phyloP scores from a whole-genome alignment of 2,113 vertebrate species.

The Lipotes vexillifer region DNA sequence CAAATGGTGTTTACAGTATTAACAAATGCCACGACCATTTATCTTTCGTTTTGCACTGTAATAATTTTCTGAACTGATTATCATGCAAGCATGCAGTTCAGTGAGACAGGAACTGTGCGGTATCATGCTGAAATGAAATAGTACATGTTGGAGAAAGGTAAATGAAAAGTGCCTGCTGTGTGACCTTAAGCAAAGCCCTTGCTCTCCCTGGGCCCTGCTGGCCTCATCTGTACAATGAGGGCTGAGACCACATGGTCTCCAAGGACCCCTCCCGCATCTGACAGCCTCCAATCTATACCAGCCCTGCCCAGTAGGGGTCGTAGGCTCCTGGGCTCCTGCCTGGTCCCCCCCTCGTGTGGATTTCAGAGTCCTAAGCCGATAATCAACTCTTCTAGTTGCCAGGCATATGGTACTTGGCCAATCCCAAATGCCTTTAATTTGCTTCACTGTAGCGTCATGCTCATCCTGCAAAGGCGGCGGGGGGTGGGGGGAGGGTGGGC shows the following conservation, averaged over 20 bases:
- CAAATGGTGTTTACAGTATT: slow-evolving; percentile 83
- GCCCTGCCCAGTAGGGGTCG: neutral
- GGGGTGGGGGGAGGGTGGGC: too few species aligned
- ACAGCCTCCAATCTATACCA: neutral
- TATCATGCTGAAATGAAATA: slow-evolving; percentile 36
- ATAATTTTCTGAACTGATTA: slow-evolving; percentile 69
- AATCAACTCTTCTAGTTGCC: neutral
- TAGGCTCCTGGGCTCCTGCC: neutral
- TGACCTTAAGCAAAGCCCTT: neutral
- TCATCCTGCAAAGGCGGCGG: neutral
- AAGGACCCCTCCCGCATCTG: neutral
- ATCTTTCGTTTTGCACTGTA: slow-evolving; percentile 64
- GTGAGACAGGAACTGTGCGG: slow-evolving; percentile 5
- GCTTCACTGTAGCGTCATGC: neutral
- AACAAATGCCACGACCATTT: slow-evolving; percentile 78
- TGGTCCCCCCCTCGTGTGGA: neutral
- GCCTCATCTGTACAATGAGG: neutral
- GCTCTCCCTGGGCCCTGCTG: neutral
- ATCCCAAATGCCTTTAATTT: neutral
- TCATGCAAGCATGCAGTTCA: slow-evolving; percentile 59
- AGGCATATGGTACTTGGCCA: neutral
- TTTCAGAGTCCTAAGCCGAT: neutral
- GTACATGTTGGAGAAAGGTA: neutral
- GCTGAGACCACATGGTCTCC: neutral
- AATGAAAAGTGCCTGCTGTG: neutral